Evolutionary conservation across 2,113 vertebrate species (phyloP), one percentile per base, ranked within the genome.

Genomic region (Brevimyrus niger): DNA sequence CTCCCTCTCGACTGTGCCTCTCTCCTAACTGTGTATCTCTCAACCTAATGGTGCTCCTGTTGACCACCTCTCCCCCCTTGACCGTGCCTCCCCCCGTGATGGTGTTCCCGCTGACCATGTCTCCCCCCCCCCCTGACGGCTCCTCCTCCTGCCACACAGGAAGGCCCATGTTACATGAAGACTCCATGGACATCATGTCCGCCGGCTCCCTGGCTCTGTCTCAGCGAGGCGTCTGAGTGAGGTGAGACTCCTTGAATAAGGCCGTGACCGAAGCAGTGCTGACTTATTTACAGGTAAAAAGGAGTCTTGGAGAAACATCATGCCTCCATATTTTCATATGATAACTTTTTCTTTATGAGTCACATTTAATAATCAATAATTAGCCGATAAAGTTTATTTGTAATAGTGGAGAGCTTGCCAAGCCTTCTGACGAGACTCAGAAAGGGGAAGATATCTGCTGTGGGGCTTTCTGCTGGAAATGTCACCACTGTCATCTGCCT

Each of bases 191-290:
- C 42, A 83, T n/a, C 31, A 88, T 87, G 88, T 73, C 21, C 3
- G 31, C 80, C 90, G 89, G 87, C 91, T 94, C 94, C 92, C 88
- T 69, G 89, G 53, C 38, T 61, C 58, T 9, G 89, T 91, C 85
- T 93, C 92, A 92, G 90, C 61, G 91, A 90, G 92, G 89, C 89
- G 44, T 90, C 92, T 90, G 90, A 92, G 92, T 94, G 94, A 95
- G 95, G 95, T 94, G 91, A 93, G 95, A 90, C 23, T n/a, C 0
- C 21, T 3, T 55, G 19, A 61, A 9, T n/a, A 61, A 2, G 23
- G 55, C 69, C 38, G 84, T 51, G 48, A 51, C 48, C 3, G 4
- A 7, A 51, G 46, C 9, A 51, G 44, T n/a, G 2, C 42, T 11
- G 21, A 46, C 46, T 19, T 83, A n/a, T 47, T 44, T n/a, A 23